These are phyloP conservation scores for Entomobrya multifasciata DNA, from an alignment of 2,888 invertebrate genomes.

Conservation along the genomic window DNA sequence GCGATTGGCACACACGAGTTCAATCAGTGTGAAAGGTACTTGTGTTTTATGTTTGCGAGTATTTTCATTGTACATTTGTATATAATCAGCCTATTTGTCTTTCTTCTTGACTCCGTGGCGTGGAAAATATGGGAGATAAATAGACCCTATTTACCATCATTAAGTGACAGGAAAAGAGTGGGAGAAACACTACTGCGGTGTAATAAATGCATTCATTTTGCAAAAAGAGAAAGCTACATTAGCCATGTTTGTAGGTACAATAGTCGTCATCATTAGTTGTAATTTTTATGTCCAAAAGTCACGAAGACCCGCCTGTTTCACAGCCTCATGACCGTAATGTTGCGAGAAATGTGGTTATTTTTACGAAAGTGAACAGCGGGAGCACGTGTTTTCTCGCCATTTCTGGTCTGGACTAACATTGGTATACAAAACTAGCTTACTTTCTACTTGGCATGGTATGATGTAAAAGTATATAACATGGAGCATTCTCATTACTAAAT, in stretches of 20 bases:
- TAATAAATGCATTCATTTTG: background rate
- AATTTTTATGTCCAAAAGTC: constrained; percentile 64
- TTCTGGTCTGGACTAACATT: background rate
- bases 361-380: constrained; percentile 52
- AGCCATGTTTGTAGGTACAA: constrained; percentile 3
- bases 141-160: constrained; percentile 30
- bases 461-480: background rate
- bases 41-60: background rate
- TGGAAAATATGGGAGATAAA: constrained; percentile 33
- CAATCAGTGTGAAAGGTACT: constrained; percentile 49
- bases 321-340: constrained; percentile 31
- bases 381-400: constrained; percentile 62
- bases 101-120: background rate
- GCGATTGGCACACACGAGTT: constrained; percentile 49
- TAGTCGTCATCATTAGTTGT: constrained; percentile 42
- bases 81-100: background rate
- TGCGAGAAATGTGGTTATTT: constrained; percentile 39
- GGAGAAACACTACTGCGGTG: background rate
- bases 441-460: background rate
- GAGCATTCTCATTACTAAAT: too few relatives aligned
- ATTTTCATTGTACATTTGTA: background rate
- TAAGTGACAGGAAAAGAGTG: constrained; percentile 54
- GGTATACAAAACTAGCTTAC: too few relatives aligned
- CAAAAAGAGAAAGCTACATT: background rate
- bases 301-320: constrained; percentile 47